Percentiles rank a stretch among this genome's conserved stretches.
Conservation (phyloP, 2,797 vertebrate genomes). For the Novumbra hubbsi region DNA sequence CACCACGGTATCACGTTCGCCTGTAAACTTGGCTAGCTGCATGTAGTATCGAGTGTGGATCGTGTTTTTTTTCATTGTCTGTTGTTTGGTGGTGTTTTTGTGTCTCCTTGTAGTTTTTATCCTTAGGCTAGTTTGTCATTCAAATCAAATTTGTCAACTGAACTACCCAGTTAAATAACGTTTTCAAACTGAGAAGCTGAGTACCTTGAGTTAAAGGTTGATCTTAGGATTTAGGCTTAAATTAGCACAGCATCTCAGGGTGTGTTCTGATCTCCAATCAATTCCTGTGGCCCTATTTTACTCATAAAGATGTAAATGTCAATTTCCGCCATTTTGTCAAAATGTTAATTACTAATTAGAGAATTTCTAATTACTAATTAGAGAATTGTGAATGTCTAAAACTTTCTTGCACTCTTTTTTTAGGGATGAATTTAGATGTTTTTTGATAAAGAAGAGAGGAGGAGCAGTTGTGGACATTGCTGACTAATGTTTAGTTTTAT, state of each 20-base stretch:
- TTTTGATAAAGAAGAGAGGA: conserved; percentile 51
- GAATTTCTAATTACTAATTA: background rate
- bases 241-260: background rate
- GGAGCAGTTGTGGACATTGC: conserved; percentile 31
- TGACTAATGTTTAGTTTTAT: conserved; percentile 43
- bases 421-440: conserved; percentile 19
- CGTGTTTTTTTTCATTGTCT: too few species aligned
- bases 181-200: background rate
- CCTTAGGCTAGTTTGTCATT: too few species aligned
- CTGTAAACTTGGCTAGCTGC: too few species aligned
- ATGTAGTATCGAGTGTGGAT: too few species aligned
- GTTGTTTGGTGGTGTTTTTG: too few species aligned
- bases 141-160: too few species aligned
- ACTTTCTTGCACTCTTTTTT: conserved; percentile 1
- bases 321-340: too few species aligned
- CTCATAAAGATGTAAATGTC: too few species aligned
- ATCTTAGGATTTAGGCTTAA: background rate
- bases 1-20: conserved; percentile 52
- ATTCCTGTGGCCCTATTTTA: background rate
- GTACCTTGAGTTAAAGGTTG: background rate
- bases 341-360: background rate
- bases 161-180: too few species aligned
- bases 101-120: too few species aligned
- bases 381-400: background rate
- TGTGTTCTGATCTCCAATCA: background rate